phyloP scores from a whole-genome alignment of 2,113 vertebrate species.

The Porphyrio hochstetteri region DNA sequence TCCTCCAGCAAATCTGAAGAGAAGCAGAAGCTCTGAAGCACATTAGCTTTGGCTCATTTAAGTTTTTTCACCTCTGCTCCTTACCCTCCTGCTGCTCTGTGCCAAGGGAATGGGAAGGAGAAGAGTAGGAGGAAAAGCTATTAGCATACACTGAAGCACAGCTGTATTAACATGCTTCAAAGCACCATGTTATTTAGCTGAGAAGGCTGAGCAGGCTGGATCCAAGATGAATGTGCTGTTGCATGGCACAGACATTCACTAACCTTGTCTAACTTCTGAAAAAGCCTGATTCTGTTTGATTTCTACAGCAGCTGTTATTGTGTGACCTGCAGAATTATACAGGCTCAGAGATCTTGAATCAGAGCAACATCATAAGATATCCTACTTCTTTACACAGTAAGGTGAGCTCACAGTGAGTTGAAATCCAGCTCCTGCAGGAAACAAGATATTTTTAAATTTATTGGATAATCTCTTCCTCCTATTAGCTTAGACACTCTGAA shows the following conservation, averaged over 20 bases:
- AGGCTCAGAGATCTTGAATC: neutral
- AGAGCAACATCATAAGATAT: neutral
- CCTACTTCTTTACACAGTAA: neutral
- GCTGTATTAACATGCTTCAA: neutral
- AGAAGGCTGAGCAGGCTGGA: neutral
- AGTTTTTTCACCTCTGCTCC: conserved; percentile 35
- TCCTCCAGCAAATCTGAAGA: neutral
- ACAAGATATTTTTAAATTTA: neutral
- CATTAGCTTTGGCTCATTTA: conserved; percentile 38
- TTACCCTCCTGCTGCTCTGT: neutral
- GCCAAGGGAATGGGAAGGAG: neutral
- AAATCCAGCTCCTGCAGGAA: neutral
- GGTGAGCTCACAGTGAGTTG: neutral
- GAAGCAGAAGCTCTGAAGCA: neutral
- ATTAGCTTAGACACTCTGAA: neutral
- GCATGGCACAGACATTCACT: neutral
- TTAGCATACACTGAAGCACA: neutral
- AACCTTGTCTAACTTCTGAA: neutral
- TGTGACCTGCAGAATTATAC: neutral
- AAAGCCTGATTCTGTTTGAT: conserved; percentile 2
- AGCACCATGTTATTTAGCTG: neutral
- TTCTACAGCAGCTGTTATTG: neutral
- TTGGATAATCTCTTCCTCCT: neutral
- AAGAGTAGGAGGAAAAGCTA: conserved; percentile 23
- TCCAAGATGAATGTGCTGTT: neutral